Evolutionary conservation across 2,113 vertebrate species (phyloP), one percentile per base, ranked within the genome.

Genomic region (Steatornis caripensis): DNA sequence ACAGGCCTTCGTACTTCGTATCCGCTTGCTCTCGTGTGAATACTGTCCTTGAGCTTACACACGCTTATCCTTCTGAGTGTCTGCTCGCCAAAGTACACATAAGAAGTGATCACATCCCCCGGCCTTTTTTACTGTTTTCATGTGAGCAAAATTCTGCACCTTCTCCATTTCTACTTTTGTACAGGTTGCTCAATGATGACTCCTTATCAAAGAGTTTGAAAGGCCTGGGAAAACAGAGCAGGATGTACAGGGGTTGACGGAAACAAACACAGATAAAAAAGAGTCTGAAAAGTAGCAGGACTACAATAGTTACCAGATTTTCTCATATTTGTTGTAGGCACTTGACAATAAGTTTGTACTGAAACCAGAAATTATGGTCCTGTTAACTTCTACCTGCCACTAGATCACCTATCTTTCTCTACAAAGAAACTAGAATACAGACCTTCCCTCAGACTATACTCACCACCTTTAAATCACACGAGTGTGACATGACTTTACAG

Each of bases 191-290:
- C 76, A 53, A 7, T 22, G 27, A 39, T 23, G 61, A 16, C 11
- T 71, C 43, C 20, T 88, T 70, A 78, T 26, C 32, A 37, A 71
- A 54, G 37, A 12, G 36, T 49, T 29, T 34, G 15, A 84, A 58
- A 1, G 2, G 11, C 75, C 70, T 34, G 18, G 21, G 37, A 75
- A 75, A 49, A 51, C 23, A 68, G 9, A 51, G 27, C 54, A 70
- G 26, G 36, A 43, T 0, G 0, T 19, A 60, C 24, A 1, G 7
- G 11, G 9, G 26, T 23, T 78, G 24, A 85, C 32, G 58, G 30
- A 70, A 85, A 55, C 9, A 61, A 8, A 72, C 20, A 34, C 1
- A 49, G 43, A 46, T 20, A 32, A 6, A 64, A 39, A 57, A 39
- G 24, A 48, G 17, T n/a, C 37, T 82, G 23, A 57, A 8, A 79